Evolutionary conservation across 1,140 invertebrate genomes (phyloP).

Genomic region (Dreissena rostriformis): DNA sequence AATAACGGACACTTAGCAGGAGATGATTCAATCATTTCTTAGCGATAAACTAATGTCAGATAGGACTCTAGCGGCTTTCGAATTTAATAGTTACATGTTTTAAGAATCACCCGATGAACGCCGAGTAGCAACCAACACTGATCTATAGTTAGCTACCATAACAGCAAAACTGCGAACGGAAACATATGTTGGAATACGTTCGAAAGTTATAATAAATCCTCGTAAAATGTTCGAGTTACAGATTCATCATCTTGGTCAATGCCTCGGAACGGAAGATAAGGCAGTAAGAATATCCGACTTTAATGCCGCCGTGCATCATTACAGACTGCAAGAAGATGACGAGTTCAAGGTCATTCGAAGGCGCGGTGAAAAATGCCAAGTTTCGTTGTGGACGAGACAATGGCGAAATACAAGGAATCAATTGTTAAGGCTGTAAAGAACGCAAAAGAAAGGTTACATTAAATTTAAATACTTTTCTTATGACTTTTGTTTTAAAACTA

Average conservation of each 20-base stretch:
- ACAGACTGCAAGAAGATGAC: not conserved
- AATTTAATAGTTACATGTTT: slow-evolving; percentile 78
- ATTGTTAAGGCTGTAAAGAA: no score
- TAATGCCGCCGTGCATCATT: slow-evolving; percentile 1
- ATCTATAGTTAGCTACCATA: slow-evolving; percentile 63
- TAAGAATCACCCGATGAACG: slow-evolving; percentile 56
- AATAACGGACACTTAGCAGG: slow-evolving; percentile 57
- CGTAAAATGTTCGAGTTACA: slow-evolving; percentile 77
- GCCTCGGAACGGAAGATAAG: slow-evolving; percentile 38
- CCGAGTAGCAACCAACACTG: slow-evolving; percentile 47
- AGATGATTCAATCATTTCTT: slow-evolving; percentile 56
- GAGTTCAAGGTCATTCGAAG: no score
- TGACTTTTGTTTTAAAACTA: no score
- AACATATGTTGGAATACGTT: slow-evolving; percentile 63
- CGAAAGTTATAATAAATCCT: slow-evolving; percentile 75
- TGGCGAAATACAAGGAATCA: no score
- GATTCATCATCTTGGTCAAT: slow-evolving; percentile 77
- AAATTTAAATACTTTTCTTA: no score
- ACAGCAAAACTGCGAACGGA: slow-evolving; percentile 56
- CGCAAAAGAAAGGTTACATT: no score
- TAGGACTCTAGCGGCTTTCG: slow-evolving; percentile 60
- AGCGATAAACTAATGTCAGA: slow-evolving; percentile 8
- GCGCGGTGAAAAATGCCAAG: no score
- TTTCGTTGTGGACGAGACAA: no score
- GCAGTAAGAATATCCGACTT: not conserved